Conservation (phyloP, 2,113 vertebrate genomes). For the Ceratotherium simum region DNA sequence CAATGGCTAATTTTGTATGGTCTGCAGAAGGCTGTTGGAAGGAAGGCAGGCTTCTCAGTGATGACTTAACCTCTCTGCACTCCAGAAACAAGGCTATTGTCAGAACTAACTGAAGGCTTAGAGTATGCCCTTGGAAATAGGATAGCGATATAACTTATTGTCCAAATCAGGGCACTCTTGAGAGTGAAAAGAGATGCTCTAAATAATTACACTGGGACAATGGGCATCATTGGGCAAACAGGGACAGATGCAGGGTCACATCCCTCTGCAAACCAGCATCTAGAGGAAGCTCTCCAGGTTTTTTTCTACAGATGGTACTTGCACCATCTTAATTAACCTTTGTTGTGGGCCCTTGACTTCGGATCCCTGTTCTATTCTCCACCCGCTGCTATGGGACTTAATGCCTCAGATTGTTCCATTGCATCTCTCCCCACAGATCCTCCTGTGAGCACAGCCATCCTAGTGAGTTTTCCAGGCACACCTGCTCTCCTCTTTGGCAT, state of each 20-base stretch:
- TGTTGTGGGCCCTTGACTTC: background rate
- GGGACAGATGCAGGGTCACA: background rate
- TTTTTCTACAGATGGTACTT: background rate
- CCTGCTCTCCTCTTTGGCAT: background rate
- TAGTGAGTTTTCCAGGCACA: background rate
- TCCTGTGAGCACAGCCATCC: background rate
- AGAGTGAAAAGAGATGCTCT: background rate
- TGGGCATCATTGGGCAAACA: background rate
- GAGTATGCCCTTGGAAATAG: background rate
- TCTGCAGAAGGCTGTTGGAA: background rate
- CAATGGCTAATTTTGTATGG: background rate
- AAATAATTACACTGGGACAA: background rate
- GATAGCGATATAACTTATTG: background rate
- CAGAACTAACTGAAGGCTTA: background rate
- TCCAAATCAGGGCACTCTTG: background rate
- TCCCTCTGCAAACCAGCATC: background rate
- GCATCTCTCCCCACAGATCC: background rate
- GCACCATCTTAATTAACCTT: background rate
- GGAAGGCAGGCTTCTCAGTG: background rate
- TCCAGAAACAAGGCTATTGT: background rate
- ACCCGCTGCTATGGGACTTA: background rate
- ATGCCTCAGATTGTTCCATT: too few species aligned
- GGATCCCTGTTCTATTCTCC: background rate
- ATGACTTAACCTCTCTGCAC: background rate
- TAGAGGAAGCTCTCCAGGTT: background rate